A percentile compares a stretch with the other conserved stretches of the same genome.
phyloP scores from a whole-genome alignment of 2,888 invertebrate genomes.

The Ectemnius cavifrons region DNA sequence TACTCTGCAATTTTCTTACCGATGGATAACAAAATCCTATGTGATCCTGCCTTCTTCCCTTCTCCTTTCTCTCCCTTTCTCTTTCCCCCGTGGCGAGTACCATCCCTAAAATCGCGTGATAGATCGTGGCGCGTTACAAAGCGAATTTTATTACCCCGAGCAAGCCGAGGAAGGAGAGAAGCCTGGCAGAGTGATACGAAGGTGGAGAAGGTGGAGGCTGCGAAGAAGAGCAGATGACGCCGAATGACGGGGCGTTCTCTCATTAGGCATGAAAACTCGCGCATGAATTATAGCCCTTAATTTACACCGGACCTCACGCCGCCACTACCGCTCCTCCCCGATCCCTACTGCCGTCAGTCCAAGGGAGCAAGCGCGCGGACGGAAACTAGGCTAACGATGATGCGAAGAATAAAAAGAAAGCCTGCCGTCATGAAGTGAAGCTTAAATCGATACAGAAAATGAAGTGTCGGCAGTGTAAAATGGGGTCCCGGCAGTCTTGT shows the following conservation, averaged over 20 bases:
- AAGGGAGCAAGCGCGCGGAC: conserved; percentile 42
- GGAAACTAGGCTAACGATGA: conserved; percentile 52
- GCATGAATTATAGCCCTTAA: conserved; percentile 63
- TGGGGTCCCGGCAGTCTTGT: neutral
- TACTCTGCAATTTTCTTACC: conserved; percentile 36
- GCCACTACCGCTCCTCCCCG: conserved; percentile 15
- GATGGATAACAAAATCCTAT: conserved; percentile 23
- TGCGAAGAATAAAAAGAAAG: conserved; percentile 42
- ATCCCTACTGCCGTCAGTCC: conserved; percentile 18
- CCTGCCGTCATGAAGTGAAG: conserved; percentile 37
- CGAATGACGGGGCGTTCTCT: conserved; percentile 63
- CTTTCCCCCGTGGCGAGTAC: conserved; percentile 1
- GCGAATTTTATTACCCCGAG: conserved; percentile 47
- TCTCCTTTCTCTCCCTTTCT: too few species aligned
- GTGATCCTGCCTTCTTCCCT: conserved; percentile 10
- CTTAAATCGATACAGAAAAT: conserved; percentile 45
- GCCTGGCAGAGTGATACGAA: neutral
- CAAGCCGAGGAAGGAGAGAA: neutral
- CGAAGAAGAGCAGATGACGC: conserved; percentile 63
- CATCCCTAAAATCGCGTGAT: conserved; percentile 40
- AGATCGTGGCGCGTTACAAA: conserved; percentile 54
- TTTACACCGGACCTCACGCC: conserved; percentile 56
- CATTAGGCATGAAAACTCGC: conserved; percentile 60
- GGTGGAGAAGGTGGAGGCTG: conserved; percentile 42
- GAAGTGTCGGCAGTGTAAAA: conserved; percentile 14